Evolutionary conservation across 1,140 invertebrate genomes (phyloP).

Genomic region (Tetragonula clypearis): DNA sequence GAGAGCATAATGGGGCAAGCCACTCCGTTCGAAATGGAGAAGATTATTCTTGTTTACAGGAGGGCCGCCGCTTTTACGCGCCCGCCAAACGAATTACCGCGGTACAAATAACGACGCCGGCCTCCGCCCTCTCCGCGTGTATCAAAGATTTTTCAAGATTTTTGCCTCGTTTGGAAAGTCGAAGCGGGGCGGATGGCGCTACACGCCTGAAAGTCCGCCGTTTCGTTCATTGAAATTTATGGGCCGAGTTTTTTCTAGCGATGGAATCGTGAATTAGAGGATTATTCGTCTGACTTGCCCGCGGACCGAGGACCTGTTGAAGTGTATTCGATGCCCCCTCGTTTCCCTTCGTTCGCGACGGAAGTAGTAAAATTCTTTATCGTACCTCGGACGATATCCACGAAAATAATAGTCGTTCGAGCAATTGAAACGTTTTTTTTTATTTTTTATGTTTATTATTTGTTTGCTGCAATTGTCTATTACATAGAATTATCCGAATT

Average conservation of each 20-base stretch:
- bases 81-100: background rate
- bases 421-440: too few relatives aligned
- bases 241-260: background rate
- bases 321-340: too few relatives aligned
- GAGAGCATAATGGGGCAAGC: background rate
- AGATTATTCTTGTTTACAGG: slow-evolving; percentile 27
- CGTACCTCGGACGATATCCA: background rate
- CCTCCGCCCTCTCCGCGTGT: too few relatives aligned
- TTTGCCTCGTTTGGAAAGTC: background rate
- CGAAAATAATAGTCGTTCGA: background rate
- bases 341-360: background rate
- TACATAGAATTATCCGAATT: too few relatives aligned
- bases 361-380: background rate
- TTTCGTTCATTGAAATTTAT: background rate
- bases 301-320: background rate
- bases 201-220: background rate
- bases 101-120: background rate
- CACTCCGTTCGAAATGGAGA: background rate
- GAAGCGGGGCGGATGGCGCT: background rate
- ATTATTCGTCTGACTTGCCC: background rate
- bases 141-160: slow-evolving; percentile 1
- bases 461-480: too few relatives aligned
- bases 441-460: too few relatives aligned
- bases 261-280: background rate
- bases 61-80: background rate